Evolutionary conservation across 2,113 vertebrate genomes (phyloP), one percentile per base, ranked within the genome.

Genomic region (Andinoacara biseriatus): DNA sequence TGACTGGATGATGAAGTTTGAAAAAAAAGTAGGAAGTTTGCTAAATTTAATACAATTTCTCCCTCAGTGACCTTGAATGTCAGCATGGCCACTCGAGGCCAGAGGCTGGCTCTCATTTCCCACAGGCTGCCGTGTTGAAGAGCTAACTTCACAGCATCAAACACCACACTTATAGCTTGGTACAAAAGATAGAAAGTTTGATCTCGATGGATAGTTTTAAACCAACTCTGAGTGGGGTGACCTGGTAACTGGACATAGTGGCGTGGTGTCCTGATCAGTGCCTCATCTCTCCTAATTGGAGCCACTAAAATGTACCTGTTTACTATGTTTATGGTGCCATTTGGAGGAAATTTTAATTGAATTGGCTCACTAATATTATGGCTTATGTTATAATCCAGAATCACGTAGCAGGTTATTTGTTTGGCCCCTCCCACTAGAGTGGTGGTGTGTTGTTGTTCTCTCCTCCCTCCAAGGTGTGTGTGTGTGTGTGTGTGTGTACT

Each of bases 11-110:
- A 8, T 20, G 18, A 54, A 54, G 52, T 43, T 26, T 67, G 63
- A 67, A 46, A 26, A 46, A 46, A 67, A 22, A 3, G 63, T 0
- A 18, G 24, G 38, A 46, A n/a, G 63, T 26, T 0, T 46, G 38
- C 14, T 43, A 67, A 46, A 46, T 5, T 67, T 26, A 10, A 67
- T 24, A 67, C 24, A 43, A 2, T 43, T 43, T 43, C 22, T 67
- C 38, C 14, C 26, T 22, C 63, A 26, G 62, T 46, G 38, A 67
- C 62, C 38, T 26, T 46, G 14, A 46, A 67, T 0, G 43, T 14
- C 14, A 15, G 13, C 4, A 5, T 33, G 40, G 3, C 11, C 11
- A 43, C 40, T 14, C 14, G 40, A 43, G 35, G 9, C 35, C 35
- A 38, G 35, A 38, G 40, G 40, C 10, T 43, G 11, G 40, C 40